Conservation (phyloP, 2,888 invertebrate species). For the Allygus modestus region DNA sequence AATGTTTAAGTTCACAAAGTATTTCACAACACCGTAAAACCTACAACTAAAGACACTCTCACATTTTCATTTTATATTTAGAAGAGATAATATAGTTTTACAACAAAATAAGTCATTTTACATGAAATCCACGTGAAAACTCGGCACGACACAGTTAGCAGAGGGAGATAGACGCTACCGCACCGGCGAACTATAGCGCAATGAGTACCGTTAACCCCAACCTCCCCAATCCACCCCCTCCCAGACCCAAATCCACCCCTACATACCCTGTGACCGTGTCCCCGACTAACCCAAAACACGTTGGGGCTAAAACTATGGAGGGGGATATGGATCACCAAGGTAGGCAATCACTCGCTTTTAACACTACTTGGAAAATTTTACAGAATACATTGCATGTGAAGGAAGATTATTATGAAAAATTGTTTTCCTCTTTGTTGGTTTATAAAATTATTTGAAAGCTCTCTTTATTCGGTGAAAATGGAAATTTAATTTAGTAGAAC, state of each 20-base stretch:
- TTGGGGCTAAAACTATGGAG: background rate
- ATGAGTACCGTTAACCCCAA: background rate
- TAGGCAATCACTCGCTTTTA: too few species aligned
- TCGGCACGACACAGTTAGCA: background rate
- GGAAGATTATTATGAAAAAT: too few species aligned
- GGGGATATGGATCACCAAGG: background rate
- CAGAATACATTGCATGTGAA: too few species aligned
- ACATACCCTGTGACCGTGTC: background rate
- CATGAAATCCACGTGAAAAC: background rate
- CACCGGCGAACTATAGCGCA: background rate
- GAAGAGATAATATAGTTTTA: background rate
- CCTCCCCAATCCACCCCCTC: background rate
- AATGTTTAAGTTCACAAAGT: background rate
- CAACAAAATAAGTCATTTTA: too few species aligned
- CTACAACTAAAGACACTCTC: background rate
- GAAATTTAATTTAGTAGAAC: too few species aligned
- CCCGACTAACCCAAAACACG: background rate
- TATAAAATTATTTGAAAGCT: too few species aligned
- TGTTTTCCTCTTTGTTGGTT: too few species aligned
- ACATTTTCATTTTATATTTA: too few species aligned
- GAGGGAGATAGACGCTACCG: background rate
- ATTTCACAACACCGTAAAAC: too few species aligned
- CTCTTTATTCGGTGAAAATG: too few species aligned
- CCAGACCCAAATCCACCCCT: background rate
- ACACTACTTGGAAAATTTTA: too few species aligned